Base-by-base conservation (phyloP, 2,797 vertebrate genomes). In the Eidolon dupreanum region DNA sequence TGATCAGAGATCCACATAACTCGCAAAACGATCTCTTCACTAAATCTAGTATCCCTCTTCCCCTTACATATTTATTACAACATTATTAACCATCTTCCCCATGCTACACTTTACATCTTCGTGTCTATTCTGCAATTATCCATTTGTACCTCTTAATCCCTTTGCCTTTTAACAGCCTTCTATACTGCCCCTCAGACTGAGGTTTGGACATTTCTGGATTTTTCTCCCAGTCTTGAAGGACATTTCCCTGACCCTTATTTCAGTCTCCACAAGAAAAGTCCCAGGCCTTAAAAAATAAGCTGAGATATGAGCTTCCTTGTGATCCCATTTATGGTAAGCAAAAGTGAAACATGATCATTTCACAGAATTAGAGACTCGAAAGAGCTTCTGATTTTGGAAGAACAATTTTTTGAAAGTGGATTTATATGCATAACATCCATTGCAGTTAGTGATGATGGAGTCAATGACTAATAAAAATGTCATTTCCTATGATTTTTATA, bases 401-500 rank as follows among this genome's bases (percentile, higher is more conserved):
- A 92, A 51, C 63, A 41, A 86, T 22, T 88, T 96, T 96, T 75
- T 10, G 38, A 85, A 85, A 93, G 57, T 49, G 90, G 73, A 90
- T 96, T 70, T 94, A 87, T 66, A 38, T 97, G 91, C 89, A 55
- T 88, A 93, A 87, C 87, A 94, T 88, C 83, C 65, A 75, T 49
- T 88, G 90, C 49, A 17, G 65, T 68, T 79, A 95, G 63, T 87
- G 61, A 75, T 70, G 93, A 90, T 86, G 15, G 84, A 94, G 95
- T 97, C 94, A 15, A 96, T 88, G 85, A 94, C 95, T 95, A 73
- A 91, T 98, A 89, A 92, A 96, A 96, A 81, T 87, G 96, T 13
- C 77, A 49, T 96, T 97, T 96, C 94, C 86, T 91, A 94, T 87
- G 97, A 97, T 84, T 96, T 91, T 95, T 71, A 96, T 97, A 97